Percentiles rank a stretch among this genome's conserved stretches.
phyloP scores from a whole-genome alignment of 2,888 invertebrate species.

The Teinopalpus imperialis region DNA sequence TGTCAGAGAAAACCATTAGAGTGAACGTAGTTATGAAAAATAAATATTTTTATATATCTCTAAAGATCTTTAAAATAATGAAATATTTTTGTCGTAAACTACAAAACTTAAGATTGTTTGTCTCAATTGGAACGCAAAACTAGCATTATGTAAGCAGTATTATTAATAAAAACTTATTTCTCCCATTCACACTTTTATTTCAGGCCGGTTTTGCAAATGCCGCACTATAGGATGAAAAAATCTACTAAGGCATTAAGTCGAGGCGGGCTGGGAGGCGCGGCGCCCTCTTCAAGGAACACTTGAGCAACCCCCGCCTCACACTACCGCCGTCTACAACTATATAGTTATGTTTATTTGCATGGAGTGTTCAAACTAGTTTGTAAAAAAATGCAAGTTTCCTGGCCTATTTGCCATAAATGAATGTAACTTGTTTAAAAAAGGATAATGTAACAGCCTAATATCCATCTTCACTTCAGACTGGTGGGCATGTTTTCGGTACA shows the following conservation, averaged over 20 bases:
- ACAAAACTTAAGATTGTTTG: no score
- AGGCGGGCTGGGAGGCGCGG: constrained; percentile 49
- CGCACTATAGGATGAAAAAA: constrained; percentile 64
- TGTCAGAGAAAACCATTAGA: no score
- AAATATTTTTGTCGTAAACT: no score
- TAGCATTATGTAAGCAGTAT: not conserved
- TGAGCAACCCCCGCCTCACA: constrained; percentile 50
- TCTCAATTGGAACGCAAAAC: not conserved
- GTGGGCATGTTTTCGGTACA: no score
- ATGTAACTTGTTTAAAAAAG: no score
- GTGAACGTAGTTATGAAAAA: no score
- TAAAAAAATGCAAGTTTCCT: constrained; percentile 33
- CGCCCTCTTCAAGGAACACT: constrained; percentile 66
- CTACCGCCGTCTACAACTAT: constrained; percentile 42
- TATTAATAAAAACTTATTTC: constrained; percentile 18
- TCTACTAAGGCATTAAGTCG: constrained; percentile 70
- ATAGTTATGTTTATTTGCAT: constrained; percentile 71
- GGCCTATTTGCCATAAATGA: constrained; percentile 22
- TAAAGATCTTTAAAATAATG: no score
- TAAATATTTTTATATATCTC: not conserved
- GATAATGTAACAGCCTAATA: no score
- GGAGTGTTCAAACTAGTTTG: constrained; percentile 47
- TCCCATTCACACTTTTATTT: constrained; percentile 31
- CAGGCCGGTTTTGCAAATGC: constrained; percentile 35
- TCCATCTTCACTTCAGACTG: no score